Evolutionary conservation across 1,140 invertebrate genomes (phyloP).

Genomic region (Battus philenor): DNA sequence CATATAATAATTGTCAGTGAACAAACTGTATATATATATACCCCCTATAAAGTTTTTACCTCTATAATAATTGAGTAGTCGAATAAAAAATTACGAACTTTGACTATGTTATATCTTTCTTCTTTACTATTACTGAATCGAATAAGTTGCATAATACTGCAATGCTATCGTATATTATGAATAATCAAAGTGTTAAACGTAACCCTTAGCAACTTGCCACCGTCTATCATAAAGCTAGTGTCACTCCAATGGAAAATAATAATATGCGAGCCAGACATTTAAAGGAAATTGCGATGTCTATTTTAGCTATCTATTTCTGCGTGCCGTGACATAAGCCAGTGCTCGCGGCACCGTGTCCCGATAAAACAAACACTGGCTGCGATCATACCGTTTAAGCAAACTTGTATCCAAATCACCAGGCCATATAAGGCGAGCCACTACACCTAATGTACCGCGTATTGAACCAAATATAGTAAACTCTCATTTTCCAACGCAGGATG

Average conservation of each 20-base stretch:
- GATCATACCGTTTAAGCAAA: conserved; percentile 34
- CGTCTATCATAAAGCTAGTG: too few species aligned
- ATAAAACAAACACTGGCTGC: conserved; percentile 42
- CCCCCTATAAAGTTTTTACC: too few species aligned
- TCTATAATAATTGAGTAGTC: too few species aligned
- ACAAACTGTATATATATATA: too few species aligned
- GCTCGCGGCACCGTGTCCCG: conserved; percentile 40
- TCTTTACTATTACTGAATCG: too few species aligned
- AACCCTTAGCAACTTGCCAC: too few species aligned
- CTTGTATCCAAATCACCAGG: conserved; percentile 33
- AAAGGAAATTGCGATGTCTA: conserved; percentile 15
- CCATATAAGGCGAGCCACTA: conserved; percentile 23
- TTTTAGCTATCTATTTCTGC: conserved; percentile 14
- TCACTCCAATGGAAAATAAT: not conserved
- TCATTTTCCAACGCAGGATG: conserved; percentile 1
- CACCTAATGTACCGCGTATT: conserved; percentile 1
- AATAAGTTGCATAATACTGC: too few species aligned
- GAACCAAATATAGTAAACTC: conserved; percentile 2
- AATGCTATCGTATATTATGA: too few species aligned
- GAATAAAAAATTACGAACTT: too few species aligned
- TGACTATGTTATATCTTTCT: too few species aligned
- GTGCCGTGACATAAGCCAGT: conserved; percentile 22
- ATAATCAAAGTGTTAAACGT: too few species aligned
- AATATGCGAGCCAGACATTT: conserved; percentile 4
- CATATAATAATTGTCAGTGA: too few species aligned